A percentile compares a stretch with the other conserved stretches of the same genome.
phyloP scores from a whole-genome alignment of 2,797 vertebrate species.

The Parauchenoglanis ngamensis region DNA sequence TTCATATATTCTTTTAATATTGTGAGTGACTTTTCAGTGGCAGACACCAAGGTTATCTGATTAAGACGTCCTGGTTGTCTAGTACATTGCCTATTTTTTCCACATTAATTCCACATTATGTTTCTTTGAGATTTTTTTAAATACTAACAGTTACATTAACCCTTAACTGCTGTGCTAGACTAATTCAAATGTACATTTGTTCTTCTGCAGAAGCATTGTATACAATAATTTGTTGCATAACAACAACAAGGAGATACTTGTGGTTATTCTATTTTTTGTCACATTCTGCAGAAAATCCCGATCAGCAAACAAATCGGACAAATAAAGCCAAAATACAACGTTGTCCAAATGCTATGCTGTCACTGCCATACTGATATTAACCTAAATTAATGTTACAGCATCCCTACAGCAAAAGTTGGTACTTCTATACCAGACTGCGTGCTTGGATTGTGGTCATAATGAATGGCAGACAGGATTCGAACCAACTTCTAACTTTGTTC shows the following conservation, averaged over 20 bases:
- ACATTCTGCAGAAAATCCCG: background rate
- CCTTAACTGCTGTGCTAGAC: background rate
- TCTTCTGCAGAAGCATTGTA: background rate
- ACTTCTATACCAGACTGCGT: slow-evolving; percentile 8
- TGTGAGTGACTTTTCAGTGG: no score
- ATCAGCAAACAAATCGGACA: background rate
- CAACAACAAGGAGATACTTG: background rate
- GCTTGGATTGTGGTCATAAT: slow-evolving; percentile 23
- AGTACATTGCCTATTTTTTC: background rate
- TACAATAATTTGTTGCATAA: background rate
- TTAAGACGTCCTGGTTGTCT: background rate
- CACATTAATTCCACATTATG: no score
- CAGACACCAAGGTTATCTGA: background rate
- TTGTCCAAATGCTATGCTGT: slow-evolving; percentile 11
- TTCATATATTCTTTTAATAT: no score
- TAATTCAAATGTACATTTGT: background rate
- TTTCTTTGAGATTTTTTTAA: background rate
- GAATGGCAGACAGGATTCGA: slow-evolving; percentile 27
- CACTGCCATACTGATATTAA: slow-evolving; percentile 27
- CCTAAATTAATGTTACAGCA: slow-evolving; percentile 23
- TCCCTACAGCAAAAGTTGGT: slow-evolving; percentile 19
- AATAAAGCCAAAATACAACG: background rate
- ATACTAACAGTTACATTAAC: background rate
- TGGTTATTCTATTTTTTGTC: background rate
- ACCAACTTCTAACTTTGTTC: slow-evolving; percentile 20